Conservation (phyloP, 2,888 invertebrate species). For the Meghimatium bilineatum region DNA sequence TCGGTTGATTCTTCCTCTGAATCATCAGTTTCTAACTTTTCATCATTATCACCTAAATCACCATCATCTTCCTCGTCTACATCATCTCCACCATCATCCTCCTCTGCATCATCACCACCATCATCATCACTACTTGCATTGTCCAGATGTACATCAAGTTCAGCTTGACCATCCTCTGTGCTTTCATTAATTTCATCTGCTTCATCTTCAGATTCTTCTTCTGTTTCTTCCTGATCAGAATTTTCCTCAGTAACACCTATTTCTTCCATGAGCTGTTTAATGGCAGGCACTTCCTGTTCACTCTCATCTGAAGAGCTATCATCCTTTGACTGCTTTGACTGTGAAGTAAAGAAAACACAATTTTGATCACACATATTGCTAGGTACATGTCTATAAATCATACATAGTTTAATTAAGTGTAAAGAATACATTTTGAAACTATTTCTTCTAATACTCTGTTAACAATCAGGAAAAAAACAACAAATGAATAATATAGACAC, state of each 20-base stretch:
- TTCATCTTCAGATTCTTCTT: constrained; percentile 16
- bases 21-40: constrained; percentile 2
- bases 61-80: neutral
- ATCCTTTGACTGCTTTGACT: constrained; percentile 63
- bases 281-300: constrained; percentile 65
- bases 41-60: neutral
- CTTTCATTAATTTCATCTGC: neutral
- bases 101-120: constrained; percentile 34
- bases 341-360: no score
- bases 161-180: neutral
- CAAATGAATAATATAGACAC: no score
- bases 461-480: no score
- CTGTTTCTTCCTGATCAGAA: constrained; percentile 20
- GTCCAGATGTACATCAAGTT: neutral
- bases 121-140: constrained; percentile 17
- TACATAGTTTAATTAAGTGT: no score
- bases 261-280: constrained; percentile 32
- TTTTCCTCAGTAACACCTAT: constrained; percentile 32
- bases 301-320: constrained; percentile 69
- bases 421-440: no score
- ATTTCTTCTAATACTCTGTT: no score
- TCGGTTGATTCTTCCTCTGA: neutral
- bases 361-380: neutral
- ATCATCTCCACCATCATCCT: constrained; percentile 19
- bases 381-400: neutral